phyloP scores from a whole-genome alignment of 23 tunicate genomes.

The Trididemnum miniatum region DNA sequence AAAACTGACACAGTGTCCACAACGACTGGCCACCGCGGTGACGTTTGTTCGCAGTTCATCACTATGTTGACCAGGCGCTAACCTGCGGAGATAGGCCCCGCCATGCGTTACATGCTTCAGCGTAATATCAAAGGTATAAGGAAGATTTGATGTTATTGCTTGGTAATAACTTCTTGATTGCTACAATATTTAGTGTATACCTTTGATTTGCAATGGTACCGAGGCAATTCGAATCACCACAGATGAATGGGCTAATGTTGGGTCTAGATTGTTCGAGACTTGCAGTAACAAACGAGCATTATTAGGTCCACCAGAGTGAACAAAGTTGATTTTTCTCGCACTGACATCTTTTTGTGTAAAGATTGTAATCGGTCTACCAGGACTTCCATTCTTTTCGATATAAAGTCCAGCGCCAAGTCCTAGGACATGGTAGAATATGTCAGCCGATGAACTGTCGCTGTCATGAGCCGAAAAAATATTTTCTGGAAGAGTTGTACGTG shows the following conservation, averaged over 20 bases:
- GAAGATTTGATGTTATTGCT: too few relatives aligned
- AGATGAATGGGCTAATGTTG: not conserved
- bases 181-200: too few relatives aligned
- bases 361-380: slow-evolving; percentile 34
- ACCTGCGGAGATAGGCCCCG: too few relatives aligned
- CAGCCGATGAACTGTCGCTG: slow-evolving; percentile 45
- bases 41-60: too few relatives aligned
- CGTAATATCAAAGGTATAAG: too few relatives aligned
- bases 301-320: slow-evolving; percentile 48
- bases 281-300: slow-evolving; percentile 58
- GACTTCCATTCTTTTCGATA: slow-evolving; percentile 34
- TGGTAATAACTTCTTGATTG: too few relatives aligned
- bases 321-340: slow-evolving; percentile 37
- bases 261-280: slow-evolving; percentile 28
- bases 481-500: slow-evolving; percentile 58
- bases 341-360: slow-evolving; percentile 63
- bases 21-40: too few relatives aligned
- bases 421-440: slow-evolving; percentile 64
- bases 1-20: too few relatives aligned
- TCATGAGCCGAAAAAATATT: slow-evolving; percentile 45
- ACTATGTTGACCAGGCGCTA: too few relatives aligned
- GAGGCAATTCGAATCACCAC: slow-evolving; percentile 11
- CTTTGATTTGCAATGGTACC: not conserved
- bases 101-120: too few relatives aligned
- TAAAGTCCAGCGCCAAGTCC: slow-evolving; percentile 43